phyloP scores from a whole-genome alignment of 2,113 vertebrate species.

The Excalfactoria chinensis region DNA sequence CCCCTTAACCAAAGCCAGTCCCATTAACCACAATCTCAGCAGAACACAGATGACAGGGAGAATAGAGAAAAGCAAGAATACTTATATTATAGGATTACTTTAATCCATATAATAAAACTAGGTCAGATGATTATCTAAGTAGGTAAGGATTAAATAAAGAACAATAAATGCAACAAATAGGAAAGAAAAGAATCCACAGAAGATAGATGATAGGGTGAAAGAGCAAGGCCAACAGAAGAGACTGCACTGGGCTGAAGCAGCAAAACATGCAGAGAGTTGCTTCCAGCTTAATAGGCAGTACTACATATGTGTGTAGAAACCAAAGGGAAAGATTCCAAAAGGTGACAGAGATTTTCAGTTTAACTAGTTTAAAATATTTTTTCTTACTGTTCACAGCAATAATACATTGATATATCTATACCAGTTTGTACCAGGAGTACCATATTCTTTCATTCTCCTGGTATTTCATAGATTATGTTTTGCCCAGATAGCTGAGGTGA shows the following conservation, averaged over 20 bases:
- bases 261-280: not conserved
- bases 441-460: not conserved
- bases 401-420: not conserved
- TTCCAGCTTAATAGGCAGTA: not conserved
- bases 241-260: not conserved
- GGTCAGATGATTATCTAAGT: slow-evolving; percentile 52
- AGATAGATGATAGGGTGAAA: not conserved
- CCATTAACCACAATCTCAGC: slow-evolving; percentile 38
- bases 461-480: not conserved
- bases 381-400: not conserved
- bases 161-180: slow-evolving; percentile 22
- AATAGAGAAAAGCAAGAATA: slow-evolving; percentile 30
- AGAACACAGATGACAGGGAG: slow-evolving; percentile 37
- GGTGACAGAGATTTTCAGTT: not conserved
- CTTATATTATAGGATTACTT: slow-evolving; percentile 40
- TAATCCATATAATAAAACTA: slow-evolving; percentile 45
- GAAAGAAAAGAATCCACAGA: slow-evolving; percentile 4
- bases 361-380: not conserved
- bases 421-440: not conserved
- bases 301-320: not conserved
- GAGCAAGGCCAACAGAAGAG: slow-evolving; percentile 28
- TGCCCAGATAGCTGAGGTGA: not conserved
- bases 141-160: slow-evolving; percentile 58
- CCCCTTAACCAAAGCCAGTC: slow-evolving; percentile 44
- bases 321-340: not conserved